Evolutionary conservation across 2,113 vertebrate species (phyloP), one percentile per base, ranked within the genome.

Genomic region (Oreotrochilus melanogaster): DNA sequence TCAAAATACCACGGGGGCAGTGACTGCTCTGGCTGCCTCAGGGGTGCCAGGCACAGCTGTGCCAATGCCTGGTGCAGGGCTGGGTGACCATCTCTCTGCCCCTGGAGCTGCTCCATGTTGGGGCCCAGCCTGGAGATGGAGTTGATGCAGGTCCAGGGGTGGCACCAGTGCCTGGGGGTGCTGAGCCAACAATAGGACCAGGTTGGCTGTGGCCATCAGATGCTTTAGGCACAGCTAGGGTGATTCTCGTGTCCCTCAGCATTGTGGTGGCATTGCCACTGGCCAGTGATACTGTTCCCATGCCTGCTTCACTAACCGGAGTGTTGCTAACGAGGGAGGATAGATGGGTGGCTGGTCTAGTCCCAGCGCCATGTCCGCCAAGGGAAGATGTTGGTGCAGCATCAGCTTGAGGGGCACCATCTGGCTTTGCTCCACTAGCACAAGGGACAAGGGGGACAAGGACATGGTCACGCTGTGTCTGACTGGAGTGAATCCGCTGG

Each of bases 311-410:
- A 8, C 22, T 43, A 12, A 33, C 0, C n/a, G 47, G 65, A 58
- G 31, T 4, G 43, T 6, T 64, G 73, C 28, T 89, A 25, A 71
- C 0, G 1, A 21, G 33, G 33, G 78, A 78, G 33, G 60, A 39
- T 12, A 42, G 42, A 25, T 48, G 45, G 16, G 66, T 16, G 18
- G 65, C 28, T 53, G 90, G 5, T 22, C 35, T 9, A 10, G 47
- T 81, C 42, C 14, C 0, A 0, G 6, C 35, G 54, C 11, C 37
- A 2, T 74, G 58, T 0, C 0, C n/a, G 23, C 19, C 0, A 0
- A 31, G 14, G 37, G 95, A 78, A 56, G 53, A 23, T 76, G 42
- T 15, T 47, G 74, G 35, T 57, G 81, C 73, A 51, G 42, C 60
- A 57, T 33, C 1, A 2, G 43, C 81, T 62, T 0, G 65, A 74